Conservation (phyloP, 2,888 invertebrate genomes). For the Yponomeuta malinellus region DNA sequence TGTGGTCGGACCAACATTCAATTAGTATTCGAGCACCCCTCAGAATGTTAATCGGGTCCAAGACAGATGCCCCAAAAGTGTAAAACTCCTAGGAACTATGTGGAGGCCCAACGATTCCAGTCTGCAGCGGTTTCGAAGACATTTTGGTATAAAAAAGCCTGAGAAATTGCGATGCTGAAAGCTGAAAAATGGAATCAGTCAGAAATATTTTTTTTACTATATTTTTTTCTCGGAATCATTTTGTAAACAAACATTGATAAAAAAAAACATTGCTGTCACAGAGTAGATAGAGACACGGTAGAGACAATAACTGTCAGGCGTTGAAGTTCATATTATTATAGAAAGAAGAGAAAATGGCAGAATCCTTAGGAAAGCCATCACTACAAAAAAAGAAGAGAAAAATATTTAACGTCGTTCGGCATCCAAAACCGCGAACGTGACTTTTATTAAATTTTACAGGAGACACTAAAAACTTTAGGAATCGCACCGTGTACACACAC, state of each 20-base stretch:
- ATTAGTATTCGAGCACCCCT: not conserved
- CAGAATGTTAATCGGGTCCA: not conserved
- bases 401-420: no score
- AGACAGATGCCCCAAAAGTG: not conserved
- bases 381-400: no score
- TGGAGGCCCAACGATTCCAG: not conserved
- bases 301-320: no score
- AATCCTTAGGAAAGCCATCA: no score
- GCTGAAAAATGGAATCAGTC: not conserved
- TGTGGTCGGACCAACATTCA: not conserved
- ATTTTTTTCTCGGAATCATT: not conserved
- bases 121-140: not conserved
- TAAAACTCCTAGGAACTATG: not conserved
- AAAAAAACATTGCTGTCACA: conserved; percentile 24
- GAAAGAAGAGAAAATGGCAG: no score
- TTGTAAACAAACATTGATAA: not conserved
- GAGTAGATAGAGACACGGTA: conserved; percentile 22
- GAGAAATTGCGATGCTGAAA: not conserved
- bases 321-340: no score
- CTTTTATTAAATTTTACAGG: no score
- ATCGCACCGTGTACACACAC: no score
- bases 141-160: not conserved
- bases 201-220: no score
- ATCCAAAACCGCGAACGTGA: no score
- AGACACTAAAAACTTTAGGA: no score